A percentile compares a stretch with the other conserved stretches of the same genome.
These are phyloP conservation scores for Micronycteris hirsuta DNA, from an alignment of 2,113 vertebrate species.

Conservation along the genomic window DNA sequence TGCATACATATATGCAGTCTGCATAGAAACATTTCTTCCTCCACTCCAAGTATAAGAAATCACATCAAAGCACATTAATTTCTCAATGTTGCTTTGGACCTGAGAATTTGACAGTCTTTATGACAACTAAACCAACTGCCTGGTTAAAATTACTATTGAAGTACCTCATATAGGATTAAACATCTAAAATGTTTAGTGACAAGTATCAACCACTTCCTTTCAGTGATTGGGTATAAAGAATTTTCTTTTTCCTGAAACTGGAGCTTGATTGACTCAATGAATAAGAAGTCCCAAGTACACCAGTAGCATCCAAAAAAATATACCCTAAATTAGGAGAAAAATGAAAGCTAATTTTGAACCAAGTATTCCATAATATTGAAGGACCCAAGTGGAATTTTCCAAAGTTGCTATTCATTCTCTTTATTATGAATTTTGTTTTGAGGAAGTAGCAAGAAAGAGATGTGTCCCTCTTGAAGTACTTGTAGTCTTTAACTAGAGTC, in stretches of 20 bases:
- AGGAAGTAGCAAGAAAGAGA: conserved; percentile 36
- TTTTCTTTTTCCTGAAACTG: conserved; percentile 12
- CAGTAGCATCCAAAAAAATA: background rate
- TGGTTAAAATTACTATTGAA: conserved; percentile 1
- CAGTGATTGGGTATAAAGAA: conserved; percentile 26
- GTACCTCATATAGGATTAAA: conserved; percentile 23
- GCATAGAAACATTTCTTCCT: background rate
- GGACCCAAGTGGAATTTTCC: background rate
- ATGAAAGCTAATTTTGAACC: background rate
- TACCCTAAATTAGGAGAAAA: background rate
- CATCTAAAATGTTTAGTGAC: background rate
- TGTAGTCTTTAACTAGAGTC: conserved; percentile 33
- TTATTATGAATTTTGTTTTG: conserved; percentile 16
- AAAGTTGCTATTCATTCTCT: conserved; percentile 24
- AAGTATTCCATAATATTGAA: conserved; percentile 7
- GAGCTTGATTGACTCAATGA: conserved; percentile 3
- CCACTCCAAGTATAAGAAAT: background rate
- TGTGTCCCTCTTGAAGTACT: conserved; percentile 19
- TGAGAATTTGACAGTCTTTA: conserved; percentile 26
- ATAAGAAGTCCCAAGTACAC: background rate
- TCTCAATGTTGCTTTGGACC: conserved; percentile 13
- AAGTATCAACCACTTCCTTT: background rate
- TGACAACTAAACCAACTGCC: background rate
- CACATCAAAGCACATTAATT: background rate
- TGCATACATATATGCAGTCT: background rate